Evolutionary conservation across 2,888 invertebrate genomes (phyloP).

Genomic region (Sinodicranocentrus sp.): DNA sequence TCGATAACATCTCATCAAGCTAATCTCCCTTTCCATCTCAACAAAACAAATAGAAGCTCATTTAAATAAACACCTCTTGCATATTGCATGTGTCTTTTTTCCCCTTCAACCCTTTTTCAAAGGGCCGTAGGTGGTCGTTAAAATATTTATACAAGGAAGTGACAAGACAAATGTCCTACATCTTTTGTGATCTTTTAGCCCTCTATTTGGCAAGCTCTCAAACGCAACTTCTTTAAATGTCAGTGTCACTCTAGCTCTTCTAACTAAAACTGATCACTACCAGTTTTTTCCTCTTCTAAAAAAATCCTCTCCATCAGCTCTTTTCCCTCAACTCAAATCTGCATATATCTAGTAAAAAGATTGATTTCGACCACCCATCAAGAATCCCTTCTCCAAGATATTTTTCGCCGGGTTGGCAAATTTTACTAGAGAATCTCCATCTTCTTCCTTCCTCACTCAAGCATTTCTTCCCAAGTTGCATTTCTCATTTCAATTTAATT

Average conservation of each 20-base stretch:
- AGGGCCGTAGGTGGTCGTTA: slow-evolving; percentile 34
- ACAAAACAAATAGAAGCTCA: too few species aligned
- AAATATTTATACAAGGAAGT: slow-evolving; percentile 45
- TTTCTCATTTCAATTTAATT: slow-evolving; percentile 52
- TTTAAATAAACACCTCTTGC: too few species aligned
- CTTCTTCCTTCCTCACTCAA: background rate
- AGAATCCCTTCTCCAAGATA: too few species aligned
- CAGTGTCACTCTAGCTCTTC: slow-evolving; percentile 48
- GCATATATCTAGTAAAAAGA: background rate
- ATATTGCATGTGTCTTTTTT: background rate
- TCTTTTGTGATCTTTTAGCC: slow-evolving; percentile 8
- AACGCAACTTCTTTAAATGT: slow-evolving; percentile 8
- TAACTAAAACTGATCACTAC: slow-evolving; percentile 48
- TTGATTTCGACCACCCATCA: too few species aligned
- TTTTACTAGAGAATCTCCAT: slow-evolving; percentile 18
- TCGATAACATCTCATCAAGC: too few species aligned
- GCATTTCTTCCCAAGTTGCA: background rate
- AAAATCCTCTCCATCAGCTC: background rate
- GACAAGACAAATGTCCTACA: slow-evolving; percentile 39
- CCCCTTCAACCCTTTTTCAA: background rate
- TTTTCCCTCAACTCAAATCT: background rate
- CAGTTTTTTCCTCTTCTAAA: slow-evolving; percentile 17
- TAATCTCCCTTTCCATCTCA: too few species aligned
- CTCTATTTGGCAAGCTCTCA: background rate
- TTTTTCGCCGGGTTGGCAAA: background rate